phyloP scores from a whole-genome alignment of 2,888 invertebrate species.

The Hedya salicella region DNA sequence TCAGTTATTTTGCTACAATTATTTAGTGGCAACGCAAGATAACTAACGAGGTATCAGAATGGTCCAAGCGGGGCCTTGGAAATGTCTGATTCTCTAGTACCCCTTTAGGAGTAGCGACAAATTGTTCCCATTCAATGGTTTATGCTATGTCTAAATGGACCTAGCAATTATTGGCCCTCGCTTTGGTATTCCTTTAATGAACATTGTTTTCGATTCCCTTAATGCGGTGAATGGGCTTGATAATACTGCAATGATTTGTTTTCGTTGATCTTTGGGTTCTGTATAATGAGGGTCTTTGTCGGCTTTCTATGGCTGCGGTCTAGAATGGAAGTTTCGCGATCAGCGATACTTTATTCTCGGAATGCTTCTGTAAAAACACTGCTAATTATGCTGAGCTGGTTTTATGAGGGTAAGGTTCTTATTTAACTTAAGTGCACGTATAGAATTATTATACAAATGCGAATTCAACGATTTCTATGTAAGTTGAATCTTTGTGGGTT shows the following conservation, averaged over 20 bases:
- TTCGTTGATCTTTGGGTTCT: conserved; percentile 57
- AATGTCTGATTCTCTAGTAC: conserved; percentile 69
- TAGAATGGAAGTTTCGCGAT: conserved; percentile 23
- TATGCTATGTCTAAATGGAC: conserved; percentile 66
- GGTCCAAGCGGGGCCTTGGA: conserved; percentile 73
- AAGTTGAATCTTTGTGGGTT: too few species aligned
- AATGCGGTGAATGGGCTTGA: conserved; percentile 66
- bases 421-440: not conserved
- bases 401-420: not conserved
- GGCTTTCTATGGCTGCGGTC: conserved; percentile 47
- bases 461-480: too few species aligned
- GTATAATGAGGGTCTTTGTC: conserved; percentile 49
- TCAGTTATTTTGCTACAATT: conserved; percentile 71
- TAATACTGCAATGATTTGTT: conserved; percentile 70
- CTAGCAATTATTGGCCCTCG: conserved; percentile 54
- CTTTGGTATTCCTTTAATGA: conserved; percentile 82
- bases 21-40: conserved; percentile 75
- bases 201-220: conserved; percentile 74
- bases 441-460: not conserved
- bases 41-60: conserved; percentile 80
- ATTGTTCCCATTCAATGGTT: conserved; percentile 78
- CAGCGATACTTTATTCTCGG: conserved; percentile 16
- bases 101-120: conserved; percentile 77
- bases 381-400: not conserved
- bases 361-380: conserved; percentile 11